phyloP scores from a whole-genome alignment of 2,113 vertebrate genomes.

The Plecturocebus donacophilus region DNA sequence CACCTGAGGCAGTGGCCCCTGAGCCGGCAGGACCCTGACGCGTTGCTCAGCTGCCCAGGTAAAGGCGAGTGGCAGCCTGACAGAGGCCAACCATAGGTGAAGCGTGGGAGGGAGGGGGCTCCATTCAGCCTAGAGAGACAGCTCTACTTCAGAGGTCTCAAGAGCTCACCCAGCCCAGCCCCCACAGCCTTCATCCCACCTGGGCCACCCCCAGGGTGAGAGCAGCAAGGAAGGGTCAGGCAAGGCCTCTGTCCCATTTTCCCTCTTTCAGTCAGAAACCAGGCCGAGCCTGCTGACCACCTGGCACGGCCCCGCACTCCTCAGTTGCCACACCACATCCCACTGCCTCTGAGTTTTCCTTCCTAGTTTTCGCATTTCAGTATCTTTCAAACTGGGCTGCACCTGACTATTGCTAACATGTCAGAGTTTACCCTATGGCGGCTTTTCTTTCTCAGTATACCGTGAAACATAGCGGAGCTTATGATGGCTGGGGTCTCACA shows the following conservation, averaged over 20 bases:
- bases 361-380: background rate
- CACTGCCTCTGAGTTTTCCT: background rate
- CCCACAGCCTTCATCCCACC: background rate
- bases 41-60: background rate
- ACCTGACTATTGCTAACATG: accelerated
- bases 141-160: background rate
- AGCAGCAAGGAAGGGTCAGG: background rate
- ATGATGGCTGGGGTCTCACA: background rate
- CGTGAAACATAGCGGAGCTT: background rate
- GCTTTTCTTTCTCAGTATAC: background rate
- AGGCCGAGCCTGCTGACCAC: background rate
- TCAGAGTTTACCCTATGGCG: background rate
- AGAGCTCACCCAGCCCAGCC: background rate
- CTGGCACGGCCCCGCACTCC: background rate
- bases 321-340: accelerated
- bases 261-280: background rate
- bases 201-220: background rate
- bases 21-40: background rate
- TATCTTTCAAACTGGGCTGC: background rate
- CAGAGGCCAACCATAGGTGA: background rate
- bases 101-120: background rate
- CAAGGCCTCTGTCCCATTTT: background rate
- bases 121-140: background rate
- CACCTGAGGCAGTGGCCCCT: background rate
- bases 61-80: background rate